Evolutionary conservation across 2,113 vertebrate species (phyloP), one percentile per base, ranked within the genome.

Genomic region (Scomber japonicus): DNA sequence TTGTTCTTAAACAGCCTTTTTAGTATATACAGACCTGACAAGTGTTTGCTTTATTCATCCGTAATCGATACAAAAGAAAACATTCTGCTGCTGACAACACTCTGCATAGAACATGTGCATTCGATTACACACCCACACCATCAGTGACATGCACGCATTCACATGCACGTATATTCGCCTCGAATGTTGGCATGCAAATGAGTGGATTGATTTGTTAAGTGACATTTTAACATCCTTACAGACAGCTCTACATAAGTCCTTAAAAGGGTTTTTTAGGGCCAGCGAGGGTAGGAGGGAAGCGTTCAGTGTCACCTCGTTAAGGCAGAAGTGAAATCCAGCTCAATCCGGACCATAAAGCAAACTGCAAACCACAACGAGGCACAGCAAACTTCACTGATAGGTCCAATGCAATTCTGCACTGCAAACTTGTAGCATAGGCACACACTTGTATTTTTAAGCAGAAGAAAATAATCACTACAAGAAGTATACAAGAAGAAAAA

Each of bases 191-290:
- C 80, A 93, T 94, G 91, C 91, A 93, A 93, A 95, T 92, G 76
- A 91, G 90, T 1, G 65, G 75, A 92, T 94, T 94, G 92, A 95
- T 94, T 94, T 95, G 93, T 93, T 91, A 90, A 87, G 91, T 93
- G 93, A 73, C 89, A 88, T 94, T 90, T 94, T 93, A 91, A 91
- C 84, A 73, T 92, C 85, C 92, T 90, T 88, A 90, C 83, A 73
- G 86, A 91, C 90, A 91, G 86, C 74, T 91, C 82, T 82, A 83
- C 75, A 76, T 91, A 93, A 90, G 92, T 91, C 91, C 85, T 93
- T 94, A 91, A 93, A 93, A 92, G 86, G 87, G 85, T 88, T 91
- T 92, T 94, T 92, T 90, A 93, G 82, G 80, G 80, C 82, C 89
- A 82, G 84, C 56, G 81, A 92, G 83, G 91, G 87, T 82, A 70